Evolutionary conservation across 2,888 invertebrate species (phyloP).

Genomic region (Notocelia uddmanniana): DNA sequence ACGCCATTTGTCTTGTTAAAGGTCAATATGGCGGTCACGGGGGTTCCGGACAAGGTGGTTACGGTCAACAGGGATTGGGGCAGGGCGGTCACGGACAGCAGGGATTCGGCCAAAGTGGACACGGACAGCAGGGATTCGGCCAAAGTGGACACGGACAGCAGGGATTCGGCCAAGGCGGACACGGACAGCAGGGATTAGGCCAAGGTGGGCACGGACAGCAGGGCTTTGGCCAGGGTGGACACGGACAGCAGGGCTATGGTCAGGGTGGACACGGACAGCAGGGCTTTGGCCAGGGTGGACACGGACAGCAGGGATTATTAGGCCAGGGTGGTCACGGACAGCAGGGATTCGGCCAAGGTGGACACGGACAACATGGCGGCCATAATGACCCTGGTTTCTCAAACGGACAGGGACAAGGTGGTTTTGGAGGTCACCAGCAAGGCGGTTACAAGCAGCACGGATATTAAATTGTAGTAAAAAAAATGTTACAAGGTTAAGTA

Average conservation of each 20-base stretch:
- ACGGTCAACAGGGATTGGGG: conserved; percentile 26
- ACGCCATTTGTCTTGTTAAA: too few species aligned
- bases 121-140: conserved; percentile 34
- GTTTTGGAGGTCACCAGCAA: conserved; percentile 26
- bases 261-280: too few species aligned
- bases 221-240: too few species aligned
- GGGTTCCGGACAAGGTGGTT: conserved; percentile 35
- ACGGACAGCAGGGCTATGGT: conserved; percentile 14
- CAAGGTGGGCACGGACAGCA: conserved; percentile 28
- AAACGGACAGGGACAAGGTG: background rate
- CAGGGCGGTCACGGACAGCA: conserved; percentile 34
- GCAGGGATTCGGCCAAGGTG: background rate
- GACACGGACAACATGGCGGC: background rate
- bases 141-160: conserved; percentile 47
- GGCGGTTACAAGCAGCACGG: conserved; percentile 52
- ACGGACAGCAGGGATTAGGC: conserved; percentile 18
- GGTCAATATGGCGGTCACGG: conserved; percentile 18
- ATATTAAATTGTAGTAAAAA: conserved; percentile 46
- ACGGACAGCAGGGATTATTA: too few species aligned
- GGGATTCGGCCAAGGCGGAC: conserved; percentile 47
- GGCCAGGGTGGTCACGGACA: conserved; percentile 33
- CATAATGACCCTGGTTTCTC: too few species aligned
- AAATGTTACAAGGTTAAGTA: background rate
- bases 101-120: conserved; percentile 40
- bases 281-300: too few species aligned